Evolutionary conservation across 92 coral and sea anemone species (phyloP), one percentile per base, ranked within the genome.

Genomic region (Siderastrea radians): DNA sequence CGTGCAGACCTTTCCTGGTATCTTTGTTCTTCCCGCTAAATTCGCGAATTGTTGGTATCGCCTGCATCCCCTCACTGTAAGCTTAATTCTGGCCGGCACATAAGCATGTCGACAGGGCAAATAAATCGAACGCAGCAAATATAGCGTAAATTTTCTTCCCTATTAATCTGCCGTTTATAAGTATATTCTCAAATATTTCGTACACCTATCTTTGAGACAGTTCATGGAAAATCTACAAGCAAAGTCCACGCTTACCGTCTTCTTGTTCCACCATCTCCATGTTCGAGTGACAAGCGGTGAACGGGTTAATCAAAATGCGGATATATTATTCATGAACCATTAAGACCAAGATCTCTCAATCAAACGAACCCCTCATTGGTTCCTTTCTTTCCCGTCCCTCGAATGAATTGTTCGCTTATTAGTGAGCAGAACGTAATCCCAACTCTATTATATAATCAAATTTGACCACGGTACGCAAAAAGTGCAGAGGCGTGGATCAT

Each of bases 191-290:
- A 43, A 19, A 50, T n/a, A n/a, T 74, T 73, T 74, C 55, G 52
- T 43, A 75, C 14, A 38, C 0, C 38, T 0, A 26, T 26, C 52
- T 55, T 26, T 43, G 49, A 0, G 51, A 10, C 9, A 44, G 10
- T 60, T 0, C 19, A 8, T 46, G 68, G 26, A 48, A 6, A 66
- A n/a, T 51, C 8, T 26, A 65, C 44, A 5, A 50, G 26, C 50
- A 15, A n/a, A 10, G 7, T 9, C 15, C 16, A 60, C 11, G 51
- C 87, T 73, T 62, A 84, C 87, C 87, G 72, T 84, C 87, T 63
- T 73, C 87, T 63, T 82, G 86, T 6, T 82, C 78, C n/a, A 17
- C 58, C 86, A 70, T 82, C 52, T 84, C 83, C 72, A 64, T 78
- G 50, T 78, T 57, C n/a, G 5, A 11, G 64, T 15, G 63, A 5